These are phyloP conservation scores for Synergus itoensis DNA, from an alignment of 2,888 invertebrate genomes.

Conservation along the genomic window DNA sequence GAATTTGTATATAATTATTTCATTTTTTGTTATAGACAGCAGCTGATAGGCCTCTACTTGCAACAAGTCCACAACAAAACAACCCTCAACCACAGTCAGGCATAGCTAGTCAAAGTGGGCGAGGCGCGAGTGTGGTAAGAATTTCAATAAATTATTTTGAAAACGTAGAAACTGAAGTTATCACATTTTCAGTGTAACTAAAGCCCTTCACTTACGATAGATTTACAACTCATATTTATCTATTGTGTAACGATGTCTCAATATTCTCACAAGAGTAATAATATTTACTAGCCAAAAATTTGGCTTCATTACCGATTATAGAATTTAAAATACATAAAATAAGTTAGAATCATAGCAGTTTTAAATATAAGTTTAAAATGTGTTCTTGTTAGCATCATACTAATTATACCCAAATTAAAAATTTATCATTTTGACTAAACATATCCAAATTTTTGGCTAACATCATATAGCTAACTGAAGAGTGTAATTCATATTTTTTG, in stretches of 20 bases:
- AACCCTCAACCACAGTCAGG: slow-evolving; percentile 85
- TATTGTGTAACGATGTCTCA: neutral
- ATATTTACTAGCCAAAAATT: slow-evolving; percentile 19
- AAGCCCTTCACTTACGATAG: slow-evolving; percentile 31
- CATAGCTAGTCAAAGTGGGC: slow-evolving; percentile 89
- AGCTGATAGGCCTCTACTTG: slow-evolving; percentile 79
- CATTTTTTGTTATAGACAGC: slow-evolving; percentile 76
- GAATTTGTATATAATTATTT: slow-evolving; percentile 32
- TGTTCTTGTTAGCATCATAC: neutral
- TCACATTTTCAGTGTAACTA: slow-evolving; percentile 1
- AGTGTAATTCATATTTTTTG: slow-evolving; percentile 29
- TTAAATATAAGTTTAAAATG: neutral
- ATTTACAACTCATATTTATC: slow-evolving; percentile 1
- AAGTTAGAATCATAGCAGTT: neutral
- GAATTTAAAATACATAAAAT: neutral
- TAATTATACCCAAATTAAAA: neutral
- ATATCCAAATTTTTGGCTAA: slow-evolving; percentile 10
- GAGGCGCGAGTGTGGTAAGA: slow-evolving; percentile 93
- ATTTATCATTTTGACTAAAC: neutral
- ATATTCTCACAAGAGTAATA: slow-evolving; percentile 6
- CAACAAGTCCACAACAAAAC: slow-evolving; percentile 81
- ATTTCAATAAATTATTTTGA: slow-evolving; percentile 38
- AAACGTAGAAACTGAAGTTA: slow-evolving; percentile 24
- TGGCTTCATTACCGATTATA: neutral
- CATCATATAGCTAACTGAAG: neutral